These are phyloP conservation scores for Pemphredon lugubris DNA, from an alignment of 2,888 invertebrate species.

Conservation along the genomic window DNA sequence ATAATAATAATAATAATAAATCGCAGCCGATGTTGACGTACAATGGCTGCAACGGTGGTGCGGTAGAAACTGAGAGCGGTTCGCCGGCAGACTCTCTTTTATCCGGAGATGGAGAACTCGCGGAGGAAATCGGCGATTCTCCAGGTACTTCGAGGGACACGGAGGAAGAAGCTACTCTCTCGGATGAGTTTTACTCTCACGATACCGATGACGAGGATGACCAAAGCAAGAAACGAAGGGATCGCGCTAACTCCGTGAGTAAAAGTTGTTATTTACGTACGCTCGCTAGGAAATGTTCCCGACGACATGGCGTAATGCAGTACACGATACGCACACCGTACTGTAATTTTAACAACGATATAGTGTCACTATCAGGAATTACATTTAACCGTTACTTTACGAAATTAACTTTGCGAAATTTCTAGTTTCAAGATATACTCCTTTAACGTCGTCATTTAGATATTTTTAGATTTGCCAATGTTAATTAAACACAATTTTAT, in stretches of 20 bases:
- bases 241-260: conserved; percentile 70
- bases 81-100: conserved; percentile 75
- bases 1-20: too few species aligned
- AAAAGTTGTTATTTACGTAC: background rate
- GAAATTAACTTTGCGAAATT: too few species aligned
- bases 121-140: conserved; percentile 74
- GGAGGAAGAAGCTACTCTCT: conserved; percentile 84
- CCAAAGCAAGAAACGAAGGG: conserved; percentile 75
- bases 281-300: too few species aligned
- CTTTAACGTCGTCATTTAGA: too few species aligned
- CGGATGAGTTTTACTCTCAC: conserved; percentile 89
- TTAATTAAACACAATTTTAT: too few species aligned
- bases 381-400: too few species aligned
- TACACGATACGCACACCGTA: too few species aligned
- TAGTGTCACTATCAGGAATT: too few species aligned
- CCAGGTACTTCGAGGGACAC: conserved; percentile 78
- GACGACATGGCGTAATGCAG: too few species aligned
- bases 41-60: conserved; percentile 59
- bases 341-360: too few species aligned
- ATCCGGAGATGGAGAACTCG: conserved; percentile 75
- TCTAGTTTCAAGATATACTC: too few species aligned
- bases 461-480: too few species aligned
- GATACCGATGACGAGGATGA: conserved; percentile 90
- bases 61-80: conserved; percentile 70
- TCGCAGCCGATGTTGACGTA: conserved; percentile 75